Evolutionary conservation across 2,888 invertebrate species (phyloP).

Genomic region (Zaprionus lineosus): DNA sequence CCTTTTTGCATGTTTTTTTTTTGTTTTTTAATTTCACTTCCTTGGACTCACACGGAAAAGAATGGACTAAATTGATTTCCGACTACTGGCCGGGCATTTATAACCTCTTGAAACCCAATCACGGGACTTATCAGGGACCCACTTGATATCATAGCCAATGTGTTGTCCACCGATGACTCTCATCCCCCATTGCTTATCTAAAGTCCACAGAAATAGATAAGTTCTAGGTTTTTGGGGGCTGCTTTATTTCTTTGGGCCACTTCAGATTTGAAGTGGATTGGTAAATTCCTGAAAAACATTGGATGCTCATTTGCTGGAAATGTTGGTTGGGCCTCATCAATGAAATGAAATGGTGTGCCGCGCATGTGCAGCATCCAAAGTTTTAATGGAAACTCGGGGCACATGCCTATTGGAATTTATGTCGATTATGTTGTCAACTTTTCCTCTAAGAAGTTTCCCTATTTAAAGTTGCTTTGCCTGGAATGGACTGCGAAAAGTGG

Average conservation of each 20-base stretch:
- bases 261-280: constrained; percentile 48
- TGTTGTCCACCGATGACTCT: constrained; percentile 39
- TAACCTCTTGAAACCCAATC: constrained; percentile 45
- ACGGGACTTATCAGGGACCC: constrained; percentile 44
- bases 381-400: constrained; percentile 69
- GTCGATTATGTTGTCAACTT: constrained; percentile 76
- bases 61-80: constrained; percentile 48
- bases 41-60: constrained; percentile 23
- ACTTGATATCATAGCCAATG: constrained; percentile 43
- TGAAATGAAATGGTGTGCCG: background rate
- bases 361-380: constrained; percentile 46
- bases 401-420: constrained; percentile 73
- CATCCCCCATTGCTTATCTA: constrained; percentile 48
- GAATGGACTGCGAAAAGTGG: constrained; percentile 60
- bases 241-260: constrained; percentile 36
- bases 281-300: constrained; percentile 27
- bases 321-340: background rate
- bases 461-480: constrained; percentile 66
- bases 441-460: constrained; percentile 64
- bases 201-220: constrained; percentile 42
- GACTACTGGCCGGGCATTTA: constrained; percentile 43
- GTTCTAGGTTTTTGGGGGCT: constrained; percentile 18
- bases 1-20: constrained; percentile 56
- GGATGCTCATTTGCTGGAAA: constrained; percentile 34
- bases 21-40: constrained; percentile 9